These are phyloP conservation scores for Synanthedon andrenaeformis DNA, from an alignment of 2,888 invertebrate genomes.

Conservation along the genomic window DNA sequence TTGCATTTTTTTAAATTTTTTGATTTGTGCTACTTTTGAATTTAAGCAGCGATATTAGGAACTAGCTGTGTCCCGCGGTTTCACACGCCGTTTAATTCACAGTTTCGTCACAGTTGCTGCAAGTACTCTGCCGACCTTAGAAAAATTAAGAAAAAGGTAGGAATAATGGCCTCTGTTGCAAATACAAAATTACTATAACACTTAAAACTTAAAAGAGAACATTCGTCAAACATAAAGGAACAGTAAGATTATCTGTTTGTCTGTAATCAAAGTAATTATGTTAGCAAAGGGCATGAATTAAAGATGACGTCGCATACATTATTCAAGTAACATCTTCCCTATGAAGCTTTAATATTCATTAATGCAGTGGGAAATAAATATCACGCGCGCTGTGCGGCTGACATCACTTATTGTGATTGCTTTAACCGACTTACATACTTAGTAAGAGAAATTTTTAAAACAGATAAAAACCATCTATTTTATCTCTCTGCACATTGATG, in stretches of 20 bases:
- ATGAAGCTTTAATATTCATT: background rate
- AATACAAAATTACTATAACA: no score
- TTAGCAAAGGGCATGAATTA: conserved; percentile 3
- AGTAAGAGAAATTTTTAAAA: background rate
- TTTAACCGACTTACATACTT: background rate
- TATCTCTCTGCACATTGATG: no score
- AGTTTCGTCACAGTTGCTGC: no score
- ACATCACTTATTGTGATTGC: background rate
- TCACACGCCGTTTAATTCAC: no score
- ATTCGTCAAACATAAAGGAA: background rate
- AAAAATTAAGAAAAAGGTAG: no score
- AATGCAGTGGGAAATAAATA: background rate
- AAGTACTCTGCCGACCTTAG: no score
- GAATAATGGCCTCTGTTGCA: no score
- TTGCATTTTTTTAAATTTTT: no score
- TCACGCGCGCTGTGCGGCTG: background rate
- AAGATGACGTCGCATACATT: conserved; percentile 5
- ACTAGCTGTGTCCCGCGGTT: no score
- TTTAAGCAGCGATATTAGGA: no score
- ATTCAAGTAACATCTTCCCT: conserved; percentile 6
- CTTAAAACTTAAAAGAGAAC: background rate
- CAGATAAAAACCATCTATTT: no score
- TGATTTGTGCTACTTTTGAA: no score
- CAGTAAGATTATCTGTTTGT: conserved; percentile 2
- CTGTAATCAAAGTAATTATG: conserved; percentile 6